These are phyloP conservation scores for Blastobasis lacticolella DNA, from an alignment of 2,888 invertebrate genomes.

Conservation along the genomic window DNA sequence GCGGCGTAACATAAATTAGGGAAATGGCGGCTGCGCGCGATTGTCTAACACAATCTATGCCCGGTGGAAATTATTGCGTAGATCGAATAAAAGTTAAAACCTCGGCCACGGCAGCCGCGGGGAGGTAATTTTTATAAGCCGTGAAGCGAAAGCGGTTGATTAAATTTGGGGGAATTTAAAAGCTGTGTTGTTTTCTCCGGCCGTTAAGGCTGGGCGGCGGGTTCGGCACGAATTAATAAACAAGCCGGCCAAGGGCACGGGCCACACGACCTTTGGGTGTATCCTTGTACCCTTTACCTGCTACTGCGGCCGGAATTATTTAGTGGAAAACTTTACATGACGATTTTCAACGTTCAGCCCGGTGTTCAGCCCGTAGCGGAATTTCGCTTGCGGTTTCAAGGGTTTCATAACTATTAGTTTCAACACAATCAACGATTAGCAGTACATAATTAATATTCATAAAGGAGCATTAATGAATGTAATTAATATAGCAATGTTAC, in stretches of 20 bases:
- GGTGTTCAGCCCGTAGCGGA: too few species aligned
- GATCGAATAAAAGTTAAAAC: too few species aligned
- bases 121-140: constrained; percentile 14
- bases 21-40: constrained; percentile 38
- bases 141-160: constrained; percentile 45
- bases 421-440: too few species aligned
- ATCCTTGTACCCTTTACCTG: constrained; percentile 46
- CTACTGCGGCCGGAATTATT: constrained; percentile 12
- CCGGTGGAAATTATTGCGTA: too few species aligned
- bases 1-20: constrained; percentile 54
- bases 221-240: constrained; percentile 65
- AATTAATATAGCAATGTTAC: too few species aligned
- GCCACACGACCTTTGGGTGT: constrained; percentile 44
- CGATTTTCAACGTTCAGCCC: background rate
- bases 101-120: too few species aligned
- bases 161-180: constrained; percentile 60
- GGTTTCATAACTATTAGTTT: too few species aligned
- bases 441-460: too few species aligned
- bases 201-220: constrained; percentile 52
- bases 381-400: too few species aligned
- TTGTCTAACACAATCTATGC: constrained; percentile 21
- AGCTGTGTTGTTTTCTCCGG: constrained; percentile 59
- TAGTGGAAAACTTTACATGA: background rate
- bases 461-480: too few species aligned
- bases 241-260: constrained; percentile 62